A percentile compares a stretch with the other conserved stretches of the same genome.
Conservation (phyloP, 2,888 invertebrate species). For the Lypha dubia region DNA sequence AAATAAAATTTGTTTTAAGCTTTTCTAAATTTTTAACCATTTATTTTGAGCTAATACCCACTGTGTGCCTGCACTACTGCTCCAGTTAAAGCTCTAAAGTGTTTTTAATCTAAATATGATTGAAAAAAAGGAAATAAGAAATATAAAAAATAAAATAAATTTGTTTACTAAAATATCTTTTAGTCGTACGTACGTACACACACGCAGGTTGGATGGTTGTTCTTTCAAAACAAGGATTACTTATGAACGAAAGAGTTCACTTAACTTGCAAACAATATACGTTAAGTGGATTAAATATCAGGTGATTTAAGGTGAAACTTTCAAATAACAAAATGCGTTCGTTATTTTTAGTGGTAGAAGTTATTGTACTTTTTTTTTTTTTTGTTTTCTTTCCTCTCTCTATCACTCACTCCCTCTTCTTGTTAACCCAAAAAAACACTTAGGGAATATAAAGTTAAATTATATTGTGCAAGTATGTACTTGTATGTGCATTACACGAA, state of each 20-base stretch:
- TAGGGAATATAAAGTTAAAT: conserved; percentile 64
- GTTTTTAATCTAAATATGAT: conserved; percentile 58
- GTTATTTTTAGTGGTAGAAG: conserved; percentile 54
- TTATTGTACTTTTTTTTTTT: conserved; percentile 24
- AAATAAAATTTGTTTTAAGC: no score
- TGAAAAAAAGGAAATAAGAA: neutral
- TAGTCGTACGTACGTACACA: conserved; percentile 3
- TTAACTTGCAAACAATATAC: conserved; percentile 65
- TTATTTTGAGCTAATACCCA: neutral
- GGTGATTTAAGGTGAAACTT: conserved; percentile 69
- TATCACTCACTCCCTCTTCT: no score
- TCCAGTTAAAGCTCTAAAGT: conserved; percentile 36
- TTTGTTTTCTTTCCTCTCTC: neutral
- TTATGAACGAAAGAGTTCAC: conserved; percentile 70
- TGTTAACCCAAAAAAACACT: no score
- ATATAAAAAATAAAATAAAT: no score
- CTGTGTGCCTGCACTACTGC: conserved; percentile 10
- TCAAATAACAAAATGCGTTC: conserved; percentile 64
- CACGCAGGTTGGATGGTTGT: no score
- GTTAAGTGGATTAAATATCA: conserved; percentile 73
- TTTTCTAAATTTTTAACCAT: neutral
- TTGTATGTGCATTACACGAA: conserved; percentile 5
- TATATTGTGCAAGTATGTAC: conserved; percentile 30
- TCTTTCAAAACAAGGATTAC: conserved; percentile 61
- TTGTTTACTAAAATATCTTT: conserved; percentile 59